Percentiles rank a stretch among this genome's conserved stretches.
Conservation (phyloP, 1,140 invertebrate species). For the Potamilus streckersoni region DNA sequence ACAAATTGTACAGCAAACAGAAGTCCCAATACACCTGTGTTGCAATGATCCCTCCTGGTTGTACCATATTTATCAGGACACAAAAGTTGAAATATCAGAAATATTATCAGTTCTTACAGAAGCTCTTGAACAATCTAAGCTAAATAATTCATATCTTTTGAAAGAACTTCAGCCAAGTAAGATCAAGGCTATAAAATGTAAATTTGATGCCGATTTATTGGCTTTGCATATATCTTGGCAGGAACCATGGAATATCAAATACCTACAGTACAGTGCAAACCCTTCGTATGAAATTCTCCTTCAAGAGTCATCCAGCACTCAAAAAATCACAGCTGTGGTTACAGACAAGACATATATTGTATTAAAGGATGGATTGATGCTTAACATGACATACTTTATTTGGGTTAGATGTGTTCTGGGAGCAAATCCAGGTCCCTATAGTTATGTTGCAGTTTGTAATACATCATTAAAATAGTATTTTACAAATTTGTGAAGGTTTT, state of each 20-base stretch:
- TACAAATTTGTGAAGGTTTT: no score
- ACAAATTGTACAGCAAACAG: slow-evolving; percentile 57
- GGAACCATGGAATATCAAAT: slow-evolving; percentile 6
- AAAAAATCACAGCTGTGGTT: slow-evolving; percentile 4
- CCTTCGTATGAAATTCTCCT: slow-evolving; percentile 46
- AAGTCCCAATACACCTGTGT: slow-evolving; percentile 68
- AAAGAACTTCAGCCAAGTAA: slow-evolving; percentile 10
- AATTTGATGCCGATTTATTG: slow-evolving; percentile 7
- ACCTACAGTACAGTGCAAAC: slow-evolving; percentile 11
- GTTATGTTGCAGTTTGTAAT: slow-evolving; percentile 12
- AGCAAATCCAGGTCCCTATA: slow-evolving; percentile 11
- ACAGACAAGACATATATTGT: not conserved
- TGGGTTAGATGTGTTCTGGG: slow-evolving; percentile 31
- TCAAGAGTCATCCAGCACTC: slow-evolving; percentile 17
- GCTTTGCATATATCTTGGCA: slow-evolving; percentile 1
- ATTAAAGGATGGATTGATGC: slow-evolving; percentile 5
- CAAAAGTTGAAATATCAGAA: slow-evolving; percentile 63
- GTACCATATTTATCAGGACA: slow-evolving; percentile 73
- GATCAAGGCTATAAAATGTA: slow-evolving; percentile 27
- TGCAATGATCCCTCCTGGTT: slow-evolving; percentile 71
- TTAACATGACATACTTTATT: slow-evolving; percentile 12
- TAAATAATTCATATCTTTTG: not conserved
- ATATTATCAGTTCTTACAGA: slow-evolving; percentile 43
- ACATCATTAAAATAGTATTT: no score
- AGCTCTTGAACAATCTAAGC: slow-evolving; percentile 22